Evolutionary conservation across 2,888 invertebrate species (phyloP), one percentile per base, ranked within the genome.

Genomic region (Steinernema carpocapsae): DNA sequence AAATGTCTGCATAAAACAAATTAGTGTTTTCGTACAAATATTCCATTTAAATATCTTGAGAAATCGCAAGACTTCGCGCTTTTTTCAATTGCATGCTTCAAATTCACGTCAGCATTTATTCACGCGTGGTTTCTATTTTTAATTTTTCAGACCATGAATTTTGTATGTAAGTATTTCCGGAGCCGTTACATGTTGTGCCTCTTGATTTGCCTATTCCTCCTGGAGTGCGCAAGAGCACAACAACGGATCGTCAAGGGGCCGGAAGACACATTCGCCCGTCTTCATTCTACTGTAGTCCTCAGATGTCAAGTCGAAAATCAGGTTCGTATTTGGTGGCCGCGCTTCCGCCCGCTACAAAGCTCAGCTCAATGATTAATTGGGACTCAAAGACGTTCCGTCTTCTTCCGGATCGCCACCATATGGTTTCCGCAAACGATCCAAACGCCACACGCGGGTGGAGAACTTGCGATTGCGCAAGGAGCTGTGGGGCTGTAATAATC

Each of bases 221-320:
- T 74, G 24, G 37, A 29, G 51, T 71, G n/a, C 32, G 14, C 46
- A 14, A 14, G 51, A 22, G 72, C 76, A 22, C 75, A 78, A 71
- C 83, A 83, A 75, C 73, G 78, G 42, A 83, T 83, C 70, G 77
- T 79, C 19, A 81, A 82, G 76, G 81, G 81, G 7, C 83, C 83
- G 0, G 75, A 77, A 71, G 83, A 82, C 37, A 80, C 80, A 2
- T 24, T 76, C 19, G 79, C 79, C 1, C 72, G 78, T 14, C 75
- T 85, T 24, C 83, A 82, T 22, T 81, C 80, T 74, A 83, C 83
- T 4, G 82, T 81, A 22, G 74, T 81, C 32, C 72, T 85, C 52
- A 81, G 79, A 73, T 85, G 85, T 72, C 76, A 77, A 59, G 86
- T 85, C 24, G 83, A 84, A 76, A 76, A 85, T 78, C 85, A 85